These are phyloP conservation scores for Synodontis membranacea DNA, from an alignment of 2,113 vertebrate genomes.

Conservation along the genomic window DNA sequence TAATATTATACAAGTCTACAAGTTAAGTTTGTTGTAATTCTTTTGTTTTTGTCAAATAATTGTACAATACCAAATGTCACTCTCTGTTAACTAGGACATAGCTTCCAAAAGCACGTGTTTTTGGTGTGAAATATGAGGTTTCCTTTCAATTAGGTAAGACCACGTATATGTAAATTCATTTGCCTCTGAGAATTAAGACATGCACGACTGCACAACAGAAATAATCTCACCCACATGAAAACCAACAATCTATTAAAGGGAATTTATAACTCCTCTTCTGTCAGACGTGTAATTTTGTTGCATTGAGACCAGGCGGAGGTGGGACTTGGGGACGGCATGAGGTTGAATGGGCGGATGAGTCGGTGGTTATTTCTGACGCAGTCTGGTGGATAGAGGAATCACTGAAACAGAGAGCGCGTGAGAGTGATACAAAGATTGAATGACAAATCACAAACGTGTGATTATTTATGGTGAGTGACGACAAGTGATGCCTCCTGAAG, in stretches of 20 bases:
- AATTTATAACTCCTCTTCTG: conserved; percentile 35
- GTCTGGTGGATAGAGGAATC: conserved; percentile 15
- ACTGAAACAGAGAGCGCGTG: neutral
- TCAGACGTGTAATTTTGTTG: conserved; percentile 40
- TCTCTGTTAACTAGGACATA: neutral
- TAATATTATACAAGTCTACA: too few relatives aligned
- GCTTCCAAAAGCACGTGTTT: neutral
- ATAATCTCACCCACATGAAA: conserved; percentile 10
- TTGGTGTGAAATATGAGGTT: neutral
- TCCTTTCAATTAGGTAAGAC: neutral
- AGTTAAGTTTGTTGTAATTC: neutral
- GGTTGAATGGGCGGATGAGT: conserved; percentile 37
- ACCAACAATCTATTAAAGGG: conserved; percentile 1
- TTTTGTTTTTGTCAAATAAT: neutral
- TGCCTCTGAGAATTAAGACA: conserved; percentile 10
- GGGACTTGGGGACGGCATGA: conserved; percentile 24
- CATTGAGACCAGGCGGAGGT: conserved; percentile 16
- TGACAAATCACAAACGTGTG: neutral
- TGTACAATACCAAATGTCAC: neutral
- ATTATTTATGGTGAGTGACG: conserved; percentile 3
- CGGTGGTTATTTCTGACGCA: conserved; percentile 30
- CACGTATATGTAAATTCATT: neutral
- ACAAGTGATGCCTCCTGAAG: neutral
- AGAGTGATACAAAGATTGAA: neutral
- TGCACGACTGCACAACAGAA: conserved; percentile 11